Percentiles rank a stretch among this genome's conserved stretches.
These are phyloP conservation scores for Acholoe squamosa DNA, from an alignment of 2,888 invertebrate species.

Conservation along the genomic window DNA sequence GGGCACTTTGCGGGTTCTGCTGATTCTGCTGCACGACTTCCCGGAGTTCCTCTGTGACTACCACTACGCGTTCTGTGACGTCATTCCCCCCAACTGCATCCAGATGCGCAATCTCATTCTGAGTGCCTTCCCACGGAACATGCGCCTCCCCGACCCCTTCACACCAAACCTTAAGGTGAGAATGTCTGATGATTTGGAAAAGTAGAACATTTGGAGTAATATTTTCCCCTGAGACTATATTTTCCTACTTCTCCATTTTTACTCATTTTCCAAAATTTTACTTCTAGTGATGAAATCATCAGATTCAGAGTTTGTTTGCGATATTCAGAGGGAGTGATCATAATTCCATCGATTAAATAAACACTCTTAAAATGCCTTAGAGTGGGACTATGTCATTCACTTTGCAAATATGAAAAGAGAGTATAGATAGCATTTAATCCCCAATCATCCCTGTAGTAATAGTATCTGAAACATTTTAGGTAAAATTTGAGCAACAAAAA, in stretches of 20 bases:
- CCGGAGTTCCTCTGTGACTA: conserved; percentile 99
- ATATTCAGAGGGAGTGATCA: too few relatives aligned
- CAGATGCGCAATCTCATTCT: conserved; percentile 98
- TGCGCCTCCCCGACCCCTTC: conserved; percentile 99
- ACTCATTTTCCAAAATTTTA: not conserved
- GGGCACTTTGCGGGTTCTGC: conserved; percentile 93
- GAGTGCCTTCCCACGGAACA: conserved; percentile 98
- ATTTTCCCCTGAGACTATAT: not conserved
- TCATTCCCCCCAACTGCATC: conserved; percentile 99
- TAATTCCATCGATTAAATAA: too few relatives aligned
- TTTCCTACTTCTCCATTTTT: not conserved
- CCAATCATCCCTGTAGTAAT: too few relatives aligned
- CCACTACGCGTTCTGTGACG: conserved; percentile 99
- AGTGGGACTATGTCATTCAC: too few relatives aligned
- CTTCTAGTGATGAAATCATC: not conserved
- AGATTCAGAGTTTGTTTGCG: too few relatives aligned
- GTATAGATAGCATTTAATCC: too few relatives aligned
- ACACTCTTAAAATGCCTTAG: too few relatives aligned
- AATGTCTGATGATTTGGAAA: too few relatives aligned
- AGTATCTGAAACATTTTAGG: too few relatives aligned
- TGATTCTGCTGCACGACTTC: conserved; percentile 98
- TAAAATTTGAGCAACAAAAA: too few relatives aligned
- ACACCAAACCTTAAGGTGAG: conserved; percentile 96
- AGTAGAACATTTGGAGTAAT: conserved; percentile 85
- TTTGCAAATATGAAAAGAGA: too few relatives aligned